Evolutionary conservation across 2,113 vertebrate species (phyloP), one percentile per base, ranked within the genome.

Genomic region (Zosterops japonicus): DNA sequence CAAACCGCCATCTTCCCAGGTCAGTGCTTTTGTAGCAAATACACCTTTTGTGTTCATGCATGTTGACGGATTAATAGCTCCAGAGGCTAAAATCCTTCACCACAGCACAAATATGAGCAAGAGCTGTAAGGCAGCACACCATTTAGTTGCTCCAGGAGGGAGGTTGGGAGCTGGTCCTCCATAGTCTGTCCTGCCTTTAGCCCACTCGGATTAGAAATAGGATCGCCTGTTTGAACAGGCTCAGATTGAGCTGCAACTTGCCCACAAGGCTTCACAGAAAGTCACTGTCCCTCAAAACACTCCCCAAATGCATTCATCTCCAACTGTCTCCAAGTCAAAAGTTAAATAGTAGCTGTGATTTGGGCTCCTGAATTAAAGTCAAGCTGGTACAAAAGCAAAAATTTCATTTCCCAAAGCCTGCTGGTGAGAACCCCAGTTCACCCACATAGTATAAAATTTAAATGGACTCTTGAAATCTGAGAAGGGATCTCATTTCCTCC

Each of bases 401-500:
- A 57, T 77, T 86, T 70, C 11, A 71, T 81, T 86, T 90, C 68
- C 46, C 64, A 90, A 86, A 81, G 79, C 44, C 80, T 83, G 57
- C 49, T 68, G 65, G 24, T 81, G 69, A 93, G 88, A 92, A 63
- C 41, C 35, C 36, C 92, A 88, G 76, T 92, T 90, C 68, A 79
- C 57, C 61, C 80, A 42, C 23, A 90, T 15, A 14, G 50, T 53
- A n/a, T 24, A 52, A 87, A 69, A 76, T 96, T 87, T 82, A 95
- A 97, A 96, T 25, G 53, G 80, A 92, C 76, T 87, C 94, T 90
- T 78, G 88, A 95, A 92, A 95, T 92, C 83, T 75, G 90, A 96
- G 89, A 95, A 88, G 89, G 79, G 90, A 93, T 94, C 95, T 94
- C 80, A 92, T 89, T 95, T 95, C 95, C 87, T 96, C 81, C 93